Evolutionary conservation across 2,888 invertebrate genomes (phyloP), one percentile per base, ranked within the genome.

Genomic region (Drosophila mimetica): DNA sequence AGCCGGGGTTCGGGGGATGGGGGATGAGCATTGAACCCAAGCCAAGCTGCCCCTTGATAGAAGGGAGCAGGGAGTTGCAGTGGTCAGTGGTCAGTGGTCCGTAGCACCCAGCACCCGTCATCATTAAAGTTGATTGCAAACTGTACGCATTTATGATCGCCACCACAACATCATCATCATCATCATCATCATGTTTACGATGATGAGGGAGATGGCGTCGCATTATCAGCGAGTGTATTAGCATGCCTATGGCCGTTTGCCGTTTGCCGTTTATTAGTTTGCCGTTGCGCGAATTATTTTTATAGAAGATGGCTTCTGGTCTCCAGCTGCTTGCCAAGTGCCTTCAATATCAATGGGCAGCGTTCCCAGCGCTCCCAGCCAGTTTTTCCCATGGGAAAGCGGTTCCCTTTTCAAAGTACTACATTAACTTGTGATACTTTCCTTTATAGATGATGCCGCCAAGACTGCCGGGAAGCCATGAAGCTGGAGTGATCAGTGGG

Each of bases 41-140:
- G 60, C 58, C 11, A n/a, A n/a, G 32, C 30, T 13, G 34, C 20
- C 13, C 13, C 20, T 48, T 48, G 30, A 54, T 37, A 22, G 34
- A 34, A 6, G 36, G 36, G n/a, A 14, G 34, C 8, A 7, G 14
- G 34, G n/a, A 14, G 7, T 36, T 3, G 3, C 22, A 5, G 22
- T 11, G 14, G 18, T 16, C 46, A 1, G 18, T 22, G 25, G 37
- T 53, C 47, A 44, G 20, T 28, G 36, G 44, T 13, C 47, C 28
- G 14, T 20, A 22, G 32, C 36, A 5, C 50, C 37, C 51, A 51
- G 50, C 59, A 51, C 58, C 36, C 54, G 72, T 61, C 63, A 63
- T 60, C 80, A 82, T 85, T 85, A 77, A 82, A 83, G 80, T 80
- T 82, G 82, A 82, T 82, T 86, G 86, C 82, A 80, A 82, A 83